A percentile compares a stretch with the other conserved stretches of the same genome.
Conservation (phyloP, 2,113 vertebrate genomes). For the Panthera uncia region DNA sequence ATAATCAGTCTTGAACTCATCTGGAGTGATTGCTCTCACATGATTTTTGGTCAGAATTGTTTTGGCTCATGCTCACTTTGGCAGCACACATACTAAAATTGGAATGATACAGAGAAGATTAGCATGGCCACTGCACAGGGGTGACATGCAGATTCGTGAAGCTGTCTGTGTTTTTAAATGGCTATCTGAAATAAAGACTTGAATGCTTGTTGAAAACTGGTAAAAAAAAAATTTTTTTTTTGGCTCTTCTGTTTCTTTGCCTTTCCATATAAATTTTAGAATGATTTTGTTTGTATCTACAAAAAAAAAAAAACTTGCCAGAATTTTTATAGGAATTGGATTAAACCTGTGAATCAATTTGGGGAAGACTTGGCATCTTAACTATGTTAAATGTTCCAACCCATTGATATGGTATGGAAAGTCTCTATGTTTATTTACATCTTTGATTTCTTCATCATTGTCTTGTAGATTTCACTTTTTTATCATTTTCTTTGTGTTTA, state of each 20-base stretch:
- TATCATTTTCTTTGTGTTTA: background rate
- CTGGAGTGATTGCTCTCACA: background rate
- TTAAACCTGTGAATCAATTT: background rate
- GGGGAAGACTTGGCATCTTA: background rate
- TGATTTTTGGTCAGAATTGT: background rate
- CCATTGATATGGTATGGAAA: background rate
- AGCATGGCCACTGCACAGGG: background rate
- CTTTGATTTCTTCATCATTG: background rate
- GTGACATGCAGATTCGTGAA: background rate
- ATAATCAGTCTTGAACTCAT: background rate
- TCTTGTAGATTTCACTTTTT: background rate
- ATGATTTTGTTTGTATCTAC: background rate
- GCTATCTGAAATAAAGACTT: background rate
- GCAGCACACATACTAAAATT: background rate
- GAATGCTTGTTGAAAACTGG: background rate
- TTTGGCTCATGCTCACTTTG: background rate
- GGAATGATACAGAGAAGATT: background rate
- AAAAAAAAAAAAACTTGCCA: background rate
- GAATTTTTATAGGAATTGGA: background rate
- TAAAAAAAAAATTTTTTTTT: background rate
- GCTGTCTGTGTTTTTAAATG: background rate
- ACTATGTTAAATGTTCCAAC: background rate
- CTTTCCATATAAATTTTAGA: slow-evolving; percentile 1
- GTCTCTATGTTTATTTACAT: background rate
- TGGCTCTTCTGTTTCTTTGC: background rate